A percentile compares a stretch with the other conserved stretches of the same genome.
These are phyloP conservation scores for Parauchenoglanis ngamensis DNA, from an alignment of 2,797 vertebrate genomes.

Conservation along the genomic window DNA sequence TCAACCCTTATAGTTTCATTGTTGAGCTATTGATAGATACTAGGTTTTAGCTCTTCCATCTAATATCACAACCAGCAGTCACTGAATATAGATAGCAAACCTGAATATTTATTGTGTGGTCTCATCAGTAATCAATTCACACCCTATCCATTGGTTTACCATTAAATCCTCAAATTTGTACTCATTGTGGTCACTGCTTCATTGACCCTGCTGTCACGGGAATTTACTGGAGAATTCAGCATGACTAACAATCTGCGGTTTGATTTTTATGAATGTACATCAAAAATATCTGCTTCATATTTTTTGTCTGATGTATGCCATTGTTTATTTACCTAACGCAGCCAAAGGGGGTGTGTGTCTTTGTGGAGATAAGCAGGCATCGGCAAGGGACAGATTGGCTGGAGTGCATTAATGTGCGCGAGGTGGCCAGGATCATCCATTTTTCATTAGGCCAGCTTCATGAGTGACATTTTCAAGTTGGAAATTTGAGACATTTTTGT, in stretches of 20 bases:
- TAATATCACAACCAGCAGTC: neutral
- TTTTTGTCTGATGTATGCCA: conserved; percentile 64
- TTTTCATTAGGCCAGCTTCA: conserved; percentile 78
- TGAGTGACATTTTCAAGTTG: conserved; percentile 77
- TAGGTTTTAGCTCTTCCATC: neutral
- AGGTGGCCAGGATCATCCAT: conserved; percentile 75
- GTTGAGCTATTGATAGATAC: neutral
- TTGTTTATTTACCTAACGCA: conserved; percentile 74
- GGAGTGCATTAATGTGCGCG: conserved; percentile 73
- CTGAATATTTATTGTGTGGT: conserved; percentile 24
- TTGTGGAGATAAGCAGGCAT: conserved; percentile 76
- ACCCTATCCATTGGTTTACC: conserved; percentile 18
- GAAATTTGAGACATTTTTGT: conserved; percentile 68
- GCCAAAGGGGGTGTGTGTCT: conserved; percentile 72
- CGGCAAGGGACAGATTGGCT: conserved; percentile 72
- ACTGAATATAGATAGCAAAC: neutral
- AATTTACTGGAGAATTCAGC: conserved; percentile 66
- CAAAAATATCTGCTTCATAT: conserved; percentile 67
- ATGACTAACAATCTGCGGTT: conserved; percentile 73
- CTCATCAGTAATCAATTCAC: conserved; percentile 31
- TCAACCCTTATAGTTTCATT: neutral
- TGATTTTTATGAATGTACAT: conserved; percentile 71
- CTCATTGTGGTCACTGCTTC: conserved; percentile 17
- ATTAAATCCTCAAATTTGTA: conserved; percentile 36
- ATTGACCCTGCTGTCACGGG: conserved; percentile 32